These are phyloP conservation scores for Maccullochella peelii DNA, from an alignment of 2,113 vertebrate genomes.

Conservation along the genomic window DNA sequence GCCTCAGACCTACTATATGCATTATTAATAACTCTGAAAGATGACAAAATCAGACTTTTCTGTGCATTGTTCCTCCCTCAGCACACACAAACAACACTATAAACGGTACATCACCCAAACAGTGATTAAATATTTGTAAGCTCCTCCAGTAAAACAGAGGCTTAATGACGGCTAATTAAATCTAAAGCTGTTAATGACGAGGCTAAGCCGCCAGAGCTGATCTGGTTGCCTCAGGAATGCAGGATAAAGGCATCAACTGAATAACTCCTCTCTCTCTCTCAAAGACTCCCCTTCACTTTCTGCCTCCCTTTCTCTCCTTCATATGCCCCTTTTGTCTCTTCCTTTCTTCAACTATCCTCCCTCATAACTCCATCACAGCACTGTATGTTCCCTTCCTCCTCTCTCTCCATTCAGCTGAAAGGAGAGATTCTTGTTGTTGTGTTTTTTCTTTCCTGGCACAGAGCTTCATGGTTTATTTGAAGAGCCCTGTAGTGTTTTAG, in stretches of 20 bases:
- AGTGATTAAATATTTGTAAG: conserved; percentile 77
- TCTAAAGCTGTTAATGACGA: conserved; percentile 80
- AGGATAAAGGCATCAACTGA: conserved; percentile 49
- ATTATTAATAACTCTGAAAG: neutral
- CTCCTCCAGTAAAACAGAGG: conserved; percentile 69
- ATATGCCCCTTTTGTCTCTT: neutral
- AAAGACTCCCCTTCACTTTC: conserved; percentile 26
- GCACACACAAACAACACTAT: conserved; percentile 16
- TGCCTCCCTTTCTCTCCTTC: conserved; percentile 6
- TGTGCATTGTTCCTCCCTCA: neutral
- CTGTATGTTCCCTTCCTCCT: conserved; percentile 8
- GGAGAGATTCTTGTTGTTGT: conserved; percentile 35
- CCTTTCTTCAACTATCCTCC: conserved; percentile 6
- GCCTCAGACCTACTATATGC: neutral
- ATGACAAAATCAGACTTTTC: neutral
- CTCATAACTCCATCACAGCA: conserved; percentile 18
- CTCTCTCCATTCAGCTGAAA: conserved; percentile 33
- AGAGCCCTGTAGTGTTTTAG: conserved; percentile 58
- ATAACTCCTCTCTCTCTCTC: conserved; percentile 37
- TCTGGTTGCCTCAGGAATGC: conserved; percentile 60
- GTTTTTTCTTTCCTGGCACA: conserved; percentile 40
- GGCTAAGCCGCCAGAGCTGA: conserved; percentile 72
- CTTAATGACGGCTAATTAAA: conserved; percentile 83
- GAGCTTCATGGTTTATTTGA: conserved; percentile 60
- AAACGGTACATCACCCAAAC: conserved; percentile 57